Base-by-base conservation (phyloP, 2,113 vertebrate genomes). In the Semnornis frantzii region DNA sequence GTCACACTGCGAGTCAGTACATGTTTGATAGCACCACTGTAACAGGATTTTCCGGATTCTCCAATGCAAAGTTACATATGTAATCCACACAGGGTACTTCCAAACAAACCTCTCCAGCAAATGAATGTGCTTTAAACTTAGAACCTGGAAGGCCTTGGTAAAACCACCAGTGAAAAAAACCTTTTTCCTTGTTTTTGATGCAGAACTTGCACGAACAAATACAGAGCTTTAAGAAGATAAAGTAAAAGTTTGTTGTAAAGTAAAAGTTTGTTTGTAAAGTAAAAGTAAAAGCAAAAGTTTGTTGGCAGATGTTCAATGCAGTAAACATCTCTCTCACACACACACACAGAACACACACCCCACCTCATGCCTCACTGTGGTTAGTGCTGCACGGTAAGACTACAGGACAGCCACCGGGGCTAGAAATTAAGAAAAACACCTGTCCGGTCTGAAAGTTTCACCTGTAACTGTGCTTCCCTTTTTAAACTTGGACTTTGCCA, bases 31-130 rank as follows among this genome's bases (percentile, higher is more conserved):
- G 44, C 33, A 34, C 46, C 59, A 21, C 71, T 52, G 12, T 23
- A 96, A 96, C 95, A 94, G 78, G 87, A 64, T 92, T 96, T 94
- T 94, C 93, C 3, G 1, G 92, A 92, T 87, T 90, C 85, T 92
- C 80, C 54, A 69, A 28, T 48, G 23, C 52, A 77, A 20, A 0
- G 0, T 48, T 78, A 66, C 24, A 48, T 54, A 63, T 71, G 59
- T 58, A 42, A 88, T 23, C 23, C 64, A 16, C 59, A 74, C 1
- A 2, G 33, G 5, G 4, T 71, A 48, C 65, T 73, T 89, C 52
- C 57, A 92, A 55, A 63, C 18, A 77, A 82, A 60, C 7, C 42
- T 48, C 31, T 80, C 15, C 31, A 91, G 57, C 57, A 82, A 64
- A 6, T n/a, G 31, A 87, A 52, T 16, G 5, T 44, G 64, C 39